Base-by-base conservation (phyloP, 2,888 invertebrate genomes). In the Pheosia tremula region DNA sequence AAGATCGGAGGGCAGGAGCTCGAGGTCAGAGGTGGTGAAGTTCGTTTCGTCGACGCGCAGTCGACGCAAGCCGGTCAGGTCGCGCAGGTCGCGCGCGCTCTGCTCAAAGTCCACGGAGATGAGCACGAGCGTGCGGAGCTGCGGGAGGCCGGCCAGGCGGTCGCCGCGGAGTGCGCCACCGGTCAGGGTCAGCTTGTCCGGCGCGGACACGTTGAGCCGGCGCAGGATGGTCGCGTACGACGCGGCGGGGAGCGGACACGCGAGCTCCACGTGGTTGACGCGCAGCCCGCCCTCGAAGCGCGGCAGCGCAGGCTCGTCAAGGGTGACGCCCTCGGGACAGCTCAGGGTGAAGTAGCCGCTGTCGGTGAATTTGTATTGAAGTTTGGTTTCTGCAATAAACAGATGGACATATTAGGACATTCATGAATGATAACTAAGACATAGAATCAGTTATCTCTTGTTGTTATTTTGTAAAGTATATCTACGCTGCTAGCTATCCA, bases 1-100 rank as follows among this genome's bases (percentile, higher is more conserved):
- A 0, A 70, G 70, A 4, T 59, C 53, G 11, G 13, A n/a, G n/a
- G 63, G 58, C 54, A 60, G 65, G 5, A 49, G 13, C 36, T 39
- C 11, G 38, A 45, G 10, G 24, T 9, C 54, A n/a, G 56, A 0
- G 7, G 45, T 61, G 70, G 56, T 62, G 60, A n/a, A 4, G 45
- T 13, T 43, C 41, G 13, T 41, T 41, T n/a, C 5, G 0, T 4
- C 62, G 57, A 59, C 13, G 53, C 58, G 54, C 59, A 60, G 57
- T 38, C 24, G 59, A 24, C 53, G 97, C 80, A 97, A 86, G 0
- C 96, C 96, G 79, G 96, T 96, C 45, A 95, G 91, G 6, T 9
- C 5, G 10, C 43, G 7, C 50, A 97, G 86, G 79, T 96, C 96
- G 96, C 97, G 78, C 96, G 95, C 10, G 52, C 9, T 36, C 11